A percentile compares a stretch with the other conserved stretches of the same genome.
Conservation (phyloP, 2,888 invertebrate species). For the Drosophila melanocephala region DNA sequence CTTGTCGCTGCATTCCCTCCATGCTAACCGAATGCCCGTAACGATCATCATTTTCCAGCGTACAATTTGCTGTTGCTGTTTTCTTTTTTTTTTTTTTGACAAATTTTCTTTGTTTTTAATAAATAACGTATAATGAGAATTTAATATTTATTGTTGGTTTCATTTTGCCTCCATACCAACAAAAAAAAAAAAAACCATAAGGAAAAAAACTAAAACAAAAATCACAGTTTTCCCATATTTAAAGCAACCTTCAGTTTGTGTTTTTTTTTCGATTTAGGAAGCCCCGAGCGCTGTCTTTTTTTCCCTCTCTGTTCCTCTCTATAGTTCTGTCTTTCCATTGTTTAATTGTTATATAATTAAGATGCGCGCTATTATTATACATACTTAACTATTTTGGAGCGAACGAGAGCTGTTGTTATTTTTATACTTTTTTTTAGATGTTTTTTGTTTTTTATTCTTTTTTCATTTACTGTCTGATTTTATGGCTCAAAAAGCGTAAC, state of each 20-base stretch:
- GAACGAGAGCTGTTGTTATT: constrained; percentile 33
- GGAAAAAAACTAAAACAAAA: constrained; percentile 23
- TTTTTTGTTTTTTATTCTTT: constrained; percentile 31
- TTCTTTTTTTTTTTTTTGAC: constrained; percentile 37
- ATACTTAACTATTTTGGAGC: constrained; percentile 68
- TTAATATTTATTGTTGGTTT: constrained; percentile 1
- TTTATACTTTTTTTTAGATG: constrained; percentile 1
- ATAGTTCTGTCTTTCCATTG: constrained; percentile 13
- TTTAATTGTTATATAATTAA: constrained; percentile 80
- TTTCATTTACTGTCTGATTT: constrained; percentile 70
- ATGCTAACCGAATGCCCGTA: constrained; percentile 29
- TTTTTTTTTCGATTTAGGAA: constrained; percentile 1
- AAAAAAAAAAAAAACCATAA: constrained; percentile 1
- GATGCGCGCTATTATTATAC: constrained; percentile 80
- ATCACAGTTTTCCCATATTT: constrained; percentile 71
- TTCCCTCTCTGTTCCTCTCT: neutral
- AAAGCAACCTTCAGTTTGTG: constrained; percentile 56
- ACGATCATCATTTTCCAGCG: constrained; percentile 64
- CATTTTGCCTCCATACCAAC: constrained; percentile 12
- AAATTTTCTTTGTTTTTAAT: constrained; percentile 73
- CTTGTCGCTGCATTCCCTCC: constrained; percentile 62
- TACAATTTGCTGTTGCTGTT: constrained; percentile 50
- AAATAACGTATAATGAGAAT: constrained; percentile 64
- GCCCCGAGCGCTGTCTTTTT: neutral
- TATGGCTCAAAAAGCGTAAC: constrained; percentile 79